phyloP scores from a whole-genome alignment of 2,113 vertebrate species.

The Microtus pennsylvanicus region DNA sequence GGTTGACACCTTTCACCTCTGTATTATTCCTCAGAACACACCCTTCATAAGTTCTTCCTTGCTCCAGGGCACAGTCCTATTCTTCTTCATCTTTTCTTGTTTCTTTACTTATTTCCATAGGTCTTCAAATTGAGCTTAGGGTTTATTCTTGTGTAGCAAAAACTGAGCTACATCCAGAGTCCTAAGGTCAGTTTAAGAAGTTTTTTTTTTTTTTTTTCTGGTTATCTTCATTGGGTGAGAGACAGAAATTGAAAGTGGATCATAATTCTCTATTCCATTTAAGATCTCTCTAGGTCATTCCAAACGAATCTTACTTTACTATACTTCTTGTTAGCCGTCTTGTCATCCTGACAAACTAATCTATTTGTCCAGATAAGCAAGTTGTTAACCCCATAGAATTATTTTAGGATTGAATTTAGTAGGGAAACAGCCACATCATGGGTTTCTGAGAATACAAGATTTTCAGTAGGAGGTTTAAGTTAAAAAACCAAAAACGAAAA shows the following conservation, averaged over 20 bases:
- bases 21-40: neutral
- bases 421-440: neutral
- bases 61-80: neutral
- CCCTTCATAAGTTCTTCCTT: neutral
- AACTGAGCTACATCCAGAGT: neutral
- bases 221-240: neutral
- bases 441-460: slow-evolving; percentile 24
- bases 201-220: neutral
- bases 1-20: neutral
- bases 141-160: neutral
- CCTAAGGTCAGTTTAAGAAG: neutral
- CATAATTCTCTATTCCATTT: neutral
- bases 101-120: neutral
- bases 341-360: slow-evolving; percentile 9
- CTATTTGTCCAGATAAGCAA: neutral
- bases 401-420: slow-evolving; percentile 29
- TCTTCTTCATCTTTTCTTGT: neutral
- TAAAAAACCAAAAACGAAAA: neutral
- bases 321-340: neutral
- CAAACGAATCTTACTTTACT: neutral
- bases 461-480: neutral
- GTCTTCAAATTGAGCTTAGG: neutral
- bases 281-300: neutral
- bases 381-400: neutral
- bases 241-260: neutral